Evolutionary conservation across 2,888 invertebrate genomes (phyloP), one percentile per base, ranked within the genome.

Genomic region (Gastrophysa polygoni): DNA sequence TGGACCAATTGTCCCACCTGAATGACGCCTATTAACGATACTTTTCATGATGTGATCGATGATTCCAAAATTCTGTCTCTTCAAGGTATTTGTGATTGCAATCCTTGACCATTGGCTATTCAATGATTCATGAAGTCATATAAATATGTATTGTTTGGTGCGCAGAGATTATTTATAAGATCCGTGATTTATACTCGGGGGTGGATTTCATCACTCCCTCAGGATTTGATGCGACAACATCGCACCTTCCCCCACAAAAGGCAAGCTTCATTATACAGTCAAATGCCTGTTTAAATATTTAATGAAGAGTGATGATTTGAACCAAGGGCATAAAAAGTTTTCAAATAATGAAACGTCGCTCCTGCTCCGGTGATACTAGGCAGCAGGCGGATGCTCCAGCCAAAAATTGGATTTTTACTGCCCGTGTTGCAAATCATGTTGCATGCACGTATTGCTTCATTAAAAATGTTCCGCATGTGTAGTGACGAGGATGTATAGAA

Each of bases 261-360:
- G 72, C 75, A 74, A 73, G 77, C 73, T 77, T 79, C 79, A 80
- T 80, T 79, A 80, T 77, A 77, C 78, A 80, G 80, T 80, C 80
- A 80, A 80, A 80, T 78, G 79, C 77, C 78, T 76, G 75, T 80
- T 77, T 81, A 80, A 81, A 80, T 79, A 76, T 76, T 79, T 81
- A 81, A 82, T 81, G 80, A 81, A 81, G 82, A 81, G 77, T 80
- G 82, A 81, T 82, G 72, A 67, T 64, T 64, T 64, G 62, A 60
- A 60, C 62, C 64, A 28, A 57, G 58, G 46, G 32, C 48, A 50
- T 64, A 64, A 62, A 67, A 67, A 67, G 58, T 57, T 59, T 52
- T 57, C 51, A 43, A 57, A 61, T 63, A 57, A 60, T 34, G 56
- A 51, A 57, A 58, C 20, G 17, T 28, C 47, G 59, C 47, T 61